Percentiles rank a stretch among this genome's conserved stretches.
phyloP scores from a whole-genome alignment of 1,140 invertebrate genomes.

The Cherax destructor region DNA sequence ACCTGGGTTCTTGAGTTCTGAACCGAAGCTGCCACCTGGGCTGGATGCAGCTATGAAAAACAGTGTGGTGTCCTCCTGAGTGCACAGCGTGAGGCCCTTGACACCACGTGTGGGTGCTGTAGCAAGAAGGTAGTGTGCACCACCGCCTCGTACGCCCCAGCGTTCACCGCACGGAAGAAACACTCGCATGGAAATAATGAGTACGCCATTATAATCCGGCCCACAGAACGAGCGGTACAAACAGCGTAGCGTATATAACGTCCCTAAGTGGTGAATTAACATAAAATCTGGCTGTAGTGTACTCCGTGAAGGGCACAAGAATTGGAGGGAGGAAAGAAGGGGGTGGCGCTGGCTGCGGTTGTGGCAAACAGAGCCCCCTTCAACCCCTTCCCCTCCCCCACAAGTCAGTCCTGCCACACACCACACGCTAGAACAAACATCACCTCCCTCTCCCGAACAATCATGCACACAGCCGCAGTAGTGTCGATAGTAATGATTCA shows the following conservation, averaged over 20 bases:
- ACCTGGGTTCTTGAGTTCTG: no score
- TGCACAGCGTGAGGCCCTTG: no score
- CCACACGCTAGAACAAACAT: conserved; percentile 14
- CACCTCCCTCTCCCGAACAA: conserved; percentile 32
- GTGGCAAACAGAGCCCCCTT: conserved; percentile 3
- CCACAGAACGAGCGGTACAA: background rate
- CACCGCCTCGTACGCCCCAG: no score
- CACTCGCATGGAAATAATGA: no score
- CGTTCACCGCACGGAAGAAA: no score
- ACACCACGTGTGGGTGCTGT: no score
- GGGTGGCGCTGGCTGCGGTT: background rate
- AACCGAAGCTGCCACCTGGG: no score
- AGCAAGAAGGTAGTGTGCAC: no score
- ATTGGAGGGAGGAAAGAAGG: background rate
- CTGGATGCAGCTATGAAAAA: no score
- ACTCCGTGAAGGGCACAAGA: background rate
- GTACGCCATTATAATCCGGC: no score
- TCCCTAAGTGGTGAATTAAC: background rate
- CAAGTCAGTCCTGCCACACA: background rate
- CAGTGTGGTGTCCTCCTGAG: no score
- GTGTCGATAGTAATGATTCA: conserved; percentile 68
- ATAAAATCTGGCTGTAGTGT: background rate
- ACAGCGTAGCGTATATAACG: background rate
- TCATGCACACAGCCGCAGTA: conserved; percentile 49
- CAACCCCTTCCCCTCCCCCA: background rate